These are phyloP conservation scores for Tuta absoluta DNA, from an alignment of 2,888 invertebrate genomes.

Conservation along the genomic window DNA sequence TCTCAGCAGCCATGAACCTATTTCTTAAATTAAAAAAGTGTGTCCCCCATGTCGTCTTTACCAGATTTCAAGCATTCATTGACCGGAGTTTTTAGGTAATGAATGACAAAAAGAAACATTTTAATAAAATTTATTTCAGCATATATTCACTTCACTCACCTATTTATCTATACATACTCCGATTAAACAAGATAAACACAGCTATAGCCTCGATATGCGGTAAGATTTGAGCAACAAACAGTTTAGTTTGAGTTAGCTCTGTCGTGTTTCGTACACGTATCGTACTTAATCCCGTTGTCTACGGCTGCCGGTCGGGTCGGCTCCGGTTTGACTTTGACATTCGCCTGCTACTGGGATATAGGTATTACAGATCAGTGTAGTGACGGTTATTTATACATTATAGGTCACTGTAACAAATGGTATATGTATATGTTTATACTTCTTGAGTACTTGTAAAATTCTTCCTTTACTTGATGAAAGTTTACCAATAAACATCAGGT, in stretches of 20 bases:
- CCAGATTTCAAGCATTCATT: no score
- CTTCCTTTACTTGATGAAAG: not conserved
- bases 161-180: no score
- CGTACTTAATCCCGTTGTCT: conserved; percentile 41
- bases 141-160: no score
- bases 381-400: not conserved
- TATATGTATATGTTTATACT: no score
- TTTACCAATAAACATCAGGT: not conserved
- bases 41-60: no score
- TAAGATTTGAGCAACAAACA: not conserved
- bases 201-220: not conserved
- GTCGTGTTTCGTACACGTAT: conserved; percentile 41
- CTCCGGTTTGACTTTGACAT: conserved; percentile 48
- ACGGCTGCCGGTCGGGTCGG: conserved; percentile 43
- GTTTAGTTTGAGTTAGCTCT: conserved; percentile 34
- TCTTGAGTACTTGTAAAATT: not conserved
- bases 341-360: conserved; percentile 39
- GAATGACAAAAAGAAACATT: no score
- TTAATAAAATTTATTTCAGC: no score
- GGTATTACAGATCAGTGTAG: not conserved
- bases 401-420: no score
- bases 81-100: no score
- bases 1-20: no score
- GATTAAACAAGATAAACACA: no score
- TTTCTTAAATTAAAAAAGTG: no score